phyloP scores from a whole-genome alignment of 2,113 vertebrate species.

The Hippocampus abdominalis region DNA sequence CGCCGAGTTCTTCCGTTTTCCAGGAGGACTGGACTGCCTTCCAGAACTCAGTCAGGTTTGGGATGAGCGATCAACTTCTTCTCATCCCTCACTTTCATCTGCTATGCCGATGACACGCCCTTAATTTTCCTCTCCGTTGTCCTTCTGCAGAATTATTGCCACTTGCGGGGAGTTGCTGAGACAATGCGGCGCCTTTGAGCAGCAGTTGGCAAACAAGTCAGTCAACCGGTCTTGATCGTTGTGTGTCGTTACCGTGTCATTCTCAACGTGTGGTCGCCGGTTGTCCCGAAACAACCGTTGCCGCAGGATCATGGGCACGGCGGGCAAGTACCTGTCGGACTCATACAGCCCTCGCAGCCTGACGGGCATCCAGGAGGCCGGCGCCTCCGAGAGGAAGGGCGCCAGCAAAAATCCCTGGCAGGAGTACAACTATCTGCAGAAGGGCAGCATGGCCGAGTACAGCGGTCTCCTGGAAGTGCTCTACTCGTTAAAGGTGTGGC shows the following conservation, averaged over 20 bases:
- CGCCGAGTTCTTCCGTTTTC: conserved; percentile 74
- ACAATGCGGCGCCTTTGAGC: conserved; percentile 73
- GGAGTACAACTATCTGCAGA: conserved; percentile 93
- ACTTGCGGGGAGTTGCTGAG: conserved; percentile 74
- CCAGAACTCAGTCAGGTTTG: conserved; percentile 87
- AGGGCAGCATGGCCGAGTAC: conserved; percentile 80
- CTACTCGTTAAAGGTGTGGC: conserved; percentile 87
- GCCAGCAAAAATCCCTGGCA: conserved; percentile 91
- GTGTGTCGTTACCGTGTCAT: not conserved
- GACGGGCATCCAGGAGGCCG: conserved; percentile 81
- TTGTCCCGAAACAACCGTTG: not conserved
- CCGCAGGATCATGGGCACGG: conserved; percentile 83
- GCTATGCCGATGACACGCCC: too few relatives aligned
- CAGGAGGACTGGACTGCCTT: conserved; percentile 96
- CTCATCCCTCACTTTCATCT: too few relatives aligned
- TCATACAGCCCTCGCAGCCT: conserved; percentile 92
- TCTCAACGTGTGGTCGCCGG: not conserved
- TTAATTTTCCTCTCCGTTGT: not conserved
- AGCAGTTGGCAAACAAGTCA: conserved; percentile 74
- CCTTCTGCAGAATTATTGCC: conserved; percentile 65
- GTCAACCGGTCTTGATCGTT: not conserved
- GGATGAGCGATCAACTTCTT: not conserved
- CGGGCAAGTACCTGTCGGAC: conserved; percentile 88
- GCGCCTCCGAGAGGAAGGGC: conserved; percentile 79
- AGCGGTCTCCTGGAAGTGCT: conserved; percentile 90